Evolutionary conservation across 2,888 invertebrate genomes (phyloP), one percentile per base, ranked within the genome.

Genomic region (Drosophila subquinaria): DNA sequence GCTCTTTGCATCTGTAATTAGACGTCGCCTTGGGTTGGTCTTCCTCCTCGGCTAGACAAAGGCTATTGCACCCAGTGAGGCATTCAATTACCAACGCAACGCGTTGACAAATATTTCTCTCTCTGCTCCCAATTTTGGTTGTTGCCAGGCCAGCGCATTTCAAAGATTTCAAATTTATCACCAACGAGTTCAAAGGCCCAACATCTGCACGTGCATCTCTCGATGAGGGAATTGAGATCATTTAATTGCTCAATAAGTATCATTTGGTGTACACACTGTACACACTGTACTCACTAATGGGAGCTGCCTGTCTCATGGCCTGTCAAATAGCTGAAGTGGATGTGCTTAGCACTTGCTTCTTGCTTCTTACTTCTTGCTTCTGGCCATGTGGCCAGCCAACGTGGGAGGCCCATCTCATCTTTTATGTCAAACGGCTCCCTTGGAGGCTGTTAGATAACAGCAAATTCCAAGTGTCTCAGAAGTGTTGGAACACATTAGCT

Each of bases 21-120:
- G 76, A 73, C 82, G 81, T 82, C 81, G 73, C 71, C 81, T 70
- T 80, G 76, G 66, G 79, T 84, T 82, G 85, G 85, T 84, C 82
- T 81, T 68, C 69, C 69, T 50, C 65, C 74, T 72, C 68, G 50
- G 60, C 76, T 74, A 73, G 82, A 82, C 81, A 78, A 80, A 85
- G 84, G 84, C 86, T 86, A 82, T 76, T 85, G 84, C 86, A 79
- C 84, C 38, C 56, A 27, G 40, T 45, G 65, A 36, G 69, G 75
- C 84, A 73, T 83, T 76, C 80, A 70, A 80, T 83, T 86, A 86
- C 84, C 84, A 85, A 85, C 84, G 86, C 84, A 85, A 85, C 84
- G 86, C 84, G 84, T 84, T 73, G 84, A 83, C 76, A 72, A 76
- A 69, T 63, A 17, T 17, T 17, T 17, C 17, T 64, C 43, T 36